phyloP scores from a whole-genome alignment of 2,888 invertebrate genomes.

The Listrodromus nycthemerus region DNA sequence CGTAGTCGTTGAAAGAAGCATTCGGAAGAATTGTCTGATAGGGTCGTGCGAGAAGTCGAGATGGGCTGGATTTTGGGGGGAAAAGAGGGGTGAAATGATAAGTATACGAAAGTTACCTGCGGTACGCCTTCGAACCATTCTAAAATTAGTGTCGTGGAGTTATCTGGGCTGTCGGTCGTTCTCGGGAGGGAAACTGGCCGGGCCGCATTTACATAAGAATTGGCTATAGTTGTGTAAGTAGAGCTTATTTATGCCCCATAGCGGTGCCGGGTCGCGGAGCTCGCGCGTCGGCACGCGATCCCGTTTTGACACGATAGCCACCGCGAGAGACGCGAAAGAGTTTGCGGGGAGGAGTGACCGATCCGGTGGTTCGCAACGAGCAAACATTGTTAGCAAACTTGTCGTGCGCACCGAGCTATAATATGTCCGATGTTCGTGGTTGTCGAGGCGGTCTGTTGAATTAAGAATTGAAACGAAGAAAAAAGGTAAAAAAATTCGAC shows the following conservation, averaged over 20 bases:
- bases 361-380: slow-evolving; percentile 63
- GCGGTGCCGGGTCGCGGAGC: slow-evolving; percentile 61
- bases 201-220: slow-evolving; percentile 77
- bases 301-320: slow-evolving; percentile 74
- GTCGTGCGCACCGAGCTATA: slow-evolving; percentile 61
- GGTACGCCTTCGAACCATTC: slow-evolving; percentile 57
- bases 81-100: slow-evolving; percentile 39
- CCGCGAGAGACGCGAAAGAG: slow-evolving; percentile 5
- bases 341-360: slow-evolving; percentile 57
- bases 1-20: no score
- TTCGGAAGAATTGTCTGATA: no score
- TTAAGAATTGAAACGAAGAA: background rate
- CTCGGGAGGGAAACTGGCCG: slow-evolving; percentile 36
- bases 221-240: slow-evolving; percentile 75
- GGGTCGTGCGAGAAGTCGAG: slow-evolving; percentile 9
- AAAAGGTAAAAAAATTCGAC: background rate
- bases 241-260: slow-evolving; percentile 78
- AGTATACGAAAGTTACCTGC: slow-evolving; percentile 26
- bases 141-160: slow-evolving; percentile 74
- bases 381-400: slow-evolving; percentile 70
- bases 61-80: background rate
- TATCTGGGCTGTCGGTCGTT: slow-evolving; percentile 68
- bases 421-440: slow-evolving; percentile 38
- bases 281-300: slow-evolving; percentile 75
- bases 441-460: slow-evolving; percentile 1